Percentiles rank a stretch among this genome's conserved stretches.
These are phyloP conservation scores for Eulemur rufifrons DNA, from an alignment of 2,113 vertebrate genomes.

Conservation along the genomic window DNA sequence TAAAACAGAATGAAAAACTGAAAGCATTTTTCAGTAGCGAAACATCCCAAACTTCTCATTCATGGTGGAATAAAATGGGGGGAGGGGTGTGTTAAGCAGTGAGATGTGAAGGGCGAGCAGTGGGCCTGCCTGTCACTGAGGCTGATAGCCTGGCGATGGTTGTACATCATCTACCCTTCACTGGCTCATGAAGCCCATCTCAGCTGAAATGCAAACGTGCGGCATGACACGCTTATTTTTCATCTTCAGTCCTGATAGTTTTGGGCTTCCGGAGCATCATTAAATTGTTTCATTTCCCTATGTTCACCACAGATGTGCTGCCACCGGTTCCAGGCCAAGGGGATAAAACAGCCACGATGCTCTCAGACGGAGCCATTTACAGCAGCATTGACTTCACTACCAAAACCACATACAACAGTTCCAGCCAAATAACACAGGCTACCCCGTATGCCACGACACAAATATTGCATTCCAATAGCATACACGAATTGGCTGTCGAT, in stretches of 20 bases:
- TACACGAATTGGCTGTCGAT: conserved; percentile 97
- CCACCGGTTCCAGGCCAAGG: conserved; percentile 90
- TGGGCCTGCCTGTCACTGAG: conserved; percentile 90
- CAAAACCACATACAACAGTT: conserved; percentile 96
- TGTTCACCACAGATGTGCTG: conserved; percentile 89
- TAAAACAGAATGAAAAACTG: conserved; percentile 72
- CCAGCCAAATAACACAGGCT: conserved; percentile 95
- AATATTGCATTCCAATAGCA: conserved; percentile 98
- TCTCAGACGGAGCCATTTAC: conserved; percentile 99
- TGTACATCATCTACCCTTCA: conserved; percentile 96
- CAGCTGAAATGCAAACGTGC: conserved; percentile 84
- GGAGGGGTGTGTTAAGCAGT: conserved; percentile 86
- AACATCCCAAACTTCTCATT: conserved; percentile 81
- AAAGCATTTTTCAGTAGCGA: conserved; percentile 74
- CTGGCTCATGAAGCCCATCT: conserved; percentile 84
- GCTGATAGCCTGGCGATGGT: conserved; percentile 87
- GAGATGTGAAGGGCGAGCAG: conserved; percentile 93
- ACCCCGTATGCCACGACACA: conserved; percentile 98
- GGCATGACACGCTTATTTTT: conserved; percentile 85
- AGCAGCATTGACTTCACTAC: conserved; percentile 99
- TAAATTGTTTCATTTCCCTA: conserved; percentile 79
- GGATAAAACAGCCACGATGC: conserved; percentile 97
- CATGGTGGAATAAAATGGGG: conserved; percentile 77
- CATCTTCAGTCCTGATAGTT: conserved; percentile 79
- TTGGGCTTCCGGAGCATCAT: conserved; percentile 73